Percentiles rank a stretch among this genome's conserved stretches.
These are phyloP conservation scores for Puntigrus tetrazona DNA, from an alignment of 2,113 vertebrate genomes.

Conservation along the genomic window DNA sequence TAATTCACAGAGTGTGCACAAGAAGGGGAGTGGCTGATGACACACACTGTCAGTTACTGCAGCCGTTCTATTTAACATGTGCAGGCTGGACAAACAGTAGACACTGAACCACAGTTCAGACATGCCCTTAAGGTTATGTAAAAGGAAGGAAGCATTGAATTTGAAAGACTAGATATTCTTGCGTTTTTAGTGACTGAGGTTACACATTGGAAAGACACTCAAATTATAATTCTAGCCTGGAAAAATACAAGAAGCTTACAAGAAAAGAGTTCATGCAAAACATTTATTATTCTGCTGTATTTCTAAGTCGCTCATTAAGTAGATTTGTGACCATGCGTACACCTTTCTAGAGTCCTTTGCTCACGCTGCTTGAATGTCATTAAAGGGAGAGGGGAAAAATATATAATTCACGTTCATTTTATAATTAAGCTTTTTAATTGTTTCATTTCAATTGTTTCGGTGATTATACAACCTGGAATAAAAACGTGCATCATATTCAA, in stretches of 20 bases:
- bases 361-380: background rate
- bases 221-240: background rate
- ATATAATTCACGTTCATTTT: background rate
- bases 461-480: background rate
- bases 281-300: too few species aligned
- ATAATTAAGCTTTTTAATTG: background rate
- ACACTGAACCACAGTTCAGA: background rate
- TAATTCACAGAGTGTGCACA: slow-evolving; percentile 45
- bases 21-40: slow-evolving; percentile 47
- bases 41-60: slow-evolving; percentile 42
- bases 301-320: too few species aligned
- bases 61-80: slow-evolving; percentile 40
- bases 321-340: background rate
- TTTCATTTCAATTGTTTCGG: background rate
- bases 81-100: slow-evolving; percentile 45
- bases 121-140: background rate
- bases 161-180: background rate
- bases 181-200: background rate
- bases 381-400: background rate
- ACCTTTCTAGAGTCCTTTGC: background rate
- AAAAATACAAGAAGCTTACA: background rate
- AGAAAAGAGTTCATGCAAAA: background rate
- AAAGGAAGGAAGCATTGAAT: background rate
- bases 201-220: background rate
- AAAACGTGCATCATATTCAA: background rate